Evolutionary conservation across 2,113 vertebrate species (phyloP).

Genomic region (Donacobius atricapilla): DNA sequence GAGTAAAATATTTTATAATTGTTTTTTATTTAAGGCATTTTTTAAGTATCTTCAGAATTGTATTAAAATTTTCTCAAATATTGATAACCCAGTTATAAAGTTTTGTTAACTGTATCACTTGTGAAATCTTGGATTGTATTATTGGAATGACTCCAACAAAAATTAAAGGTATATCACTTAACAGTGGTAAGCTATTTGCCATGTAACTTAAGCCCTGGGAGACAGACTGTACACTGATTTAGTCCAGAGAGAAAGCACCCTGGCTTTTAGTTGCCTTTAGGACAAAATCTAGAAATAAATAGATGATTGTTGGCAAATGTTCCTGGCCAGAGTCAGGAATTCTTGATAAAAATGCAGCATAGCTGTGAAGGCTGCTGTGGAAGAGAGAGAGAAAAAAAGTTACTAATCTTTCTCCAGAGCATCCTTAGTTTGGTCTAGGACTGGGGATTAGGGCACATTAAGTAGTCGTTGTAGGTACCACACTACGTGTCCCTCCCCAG

Average conservation of each 20-base stretch:
- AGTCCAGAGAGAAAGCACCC: not conserved
- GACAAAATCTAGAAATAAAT: not conserved
- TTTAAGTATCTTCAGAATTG: not conserved
- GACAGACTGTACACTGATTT: not conserved
- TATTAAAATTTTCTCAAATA: not conserved
- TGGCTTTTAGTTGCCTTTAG: not conserved
- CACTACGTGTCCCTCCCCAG: fast-evolving
- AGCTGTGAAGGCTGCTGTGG: not conserved
- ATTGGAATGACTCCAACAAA: not conserved
- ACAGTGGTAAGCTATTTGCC: not conserved
- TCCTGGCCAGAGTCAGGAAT: not conserved
- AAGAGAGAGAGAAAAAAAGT: not conserved
- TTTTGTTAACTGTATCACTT: not conserved
- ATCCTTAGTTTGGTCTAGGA: not conserved
- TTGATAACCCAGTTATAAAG: not conserved
- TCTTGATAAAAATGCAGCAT: not conserved
- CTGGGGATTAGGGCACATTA: not conserved
- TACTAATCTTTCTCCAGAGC: not conserved
- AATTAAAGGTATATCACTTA: not conserved
- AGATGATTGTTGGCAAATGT: not conserved
- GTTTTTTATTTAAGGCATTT: slow-evolving; percentile 59
- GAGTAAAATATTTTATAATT: not conserved
- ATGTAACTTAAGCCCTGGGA: not conserved
- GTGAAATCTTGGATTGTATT: not conserved
- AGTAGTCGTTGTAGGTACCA: not conserved